These are phyloP conservation scores for Egretta garzetta DNA, from an alignment of 2,113 vertebrate genomes.

Conservation along the genomic window DNA sequence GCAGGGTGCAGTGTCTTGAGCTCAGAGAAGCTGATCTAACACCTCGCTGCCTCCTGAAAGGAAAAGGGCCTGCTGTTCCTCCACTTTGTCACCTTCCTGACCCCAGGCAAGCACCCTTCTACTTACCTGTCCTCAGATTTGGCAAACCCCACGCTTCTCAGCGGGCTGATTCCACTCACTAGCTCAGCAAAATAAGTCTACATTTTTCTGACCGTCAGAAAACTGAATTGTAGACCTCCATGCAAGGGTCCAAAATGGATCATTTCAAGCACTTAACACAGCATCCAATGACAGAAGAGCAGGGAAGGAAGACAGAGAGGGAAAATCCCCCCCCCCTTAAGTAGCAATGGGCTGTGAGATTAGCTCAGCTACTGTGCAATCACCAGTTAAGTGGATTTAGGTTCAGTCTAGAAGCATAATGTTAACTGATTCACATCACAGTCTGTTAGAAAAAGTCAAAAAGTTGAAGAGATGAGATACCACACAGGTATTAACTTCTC, in stretches of 20 bases:
- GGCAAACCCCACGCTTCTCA: neutral
- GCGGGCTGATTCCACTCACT: neutral
- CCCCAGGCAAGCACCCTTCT: neutral
- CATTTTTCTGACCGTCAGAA: neutral
- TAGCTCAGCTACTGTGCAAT: neutral
- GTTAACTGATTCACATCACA: neutral
- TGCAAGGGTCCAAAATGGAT: neutral
- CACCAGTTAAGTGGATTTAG: neutral
- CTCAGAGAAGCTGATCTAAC: neutral
- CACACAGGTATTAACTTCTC: neutral
- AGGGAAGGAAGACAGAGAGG: neutral
- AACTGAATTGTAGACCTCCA: neutral
- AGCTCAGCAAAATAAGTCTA: neutral
- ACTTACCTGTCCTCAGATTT: neutral
- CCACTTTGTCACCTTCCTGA: neutral
- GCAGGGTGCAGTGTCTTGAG: neutral
- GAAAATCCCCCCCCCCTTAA: neutral
- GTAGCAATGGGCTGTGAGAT: neutral
- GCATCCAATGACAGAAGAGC: neutral
- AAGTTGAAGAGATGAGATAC: neutral
- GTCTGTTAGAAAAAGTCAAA: neutral
- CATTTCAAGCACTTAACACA: neutral
- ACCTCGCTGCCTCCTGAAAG: neutral
- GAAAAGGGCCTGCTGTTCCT: neutral
- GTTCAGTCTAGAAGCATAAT: neutral